These are phyloP conservation scores for Bembecia ichneumoniformis DNA, from an alignment of 2,888 invertebrate species.

Conservation along the genomic window DNA sequence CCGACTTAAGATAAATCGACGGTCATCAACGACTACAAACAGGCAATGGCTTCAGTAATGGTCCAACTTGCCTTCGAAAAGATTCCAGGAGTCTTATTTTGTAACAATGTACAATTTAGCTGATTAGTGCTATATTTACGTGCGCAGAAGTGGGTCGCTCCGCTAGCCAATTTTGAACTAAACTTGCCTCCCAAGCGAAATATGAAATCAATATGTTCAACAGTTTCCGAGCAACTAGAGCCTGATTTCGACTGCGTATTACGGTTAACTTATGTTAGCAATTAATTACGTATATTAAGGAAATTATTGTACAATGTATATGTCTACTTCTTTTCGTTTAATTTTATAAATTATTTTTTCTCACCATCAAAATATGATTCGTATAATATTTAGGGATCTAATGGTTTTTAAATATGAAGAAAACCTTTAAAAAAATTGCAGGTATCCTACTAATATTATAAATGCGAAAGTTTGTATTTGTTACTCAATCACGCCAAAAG, in stretches of 20 bases:
- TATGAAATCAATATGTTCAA: neutral
- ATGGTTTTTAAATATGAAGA: no score
- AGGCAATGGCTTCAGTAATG: slow-evolving; percentile 8
- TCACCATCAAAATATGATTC: no score
- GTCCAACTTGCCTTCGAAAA: neutral
- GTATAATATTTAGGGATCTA: no score
- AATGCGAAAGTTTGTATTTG: no score
- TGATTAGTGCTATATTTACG: neutral
- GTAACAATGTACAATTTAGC: neutral
- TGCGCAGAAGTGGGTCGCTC: neutral
- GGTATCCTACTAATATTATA: no score
- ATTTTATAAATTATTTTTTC: no score
- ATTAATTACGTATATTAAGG: neutral
- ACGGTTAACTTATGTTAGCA: neutral
- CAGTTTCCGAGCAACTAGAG: neutral
- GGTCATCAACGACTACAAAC: slow-evolving; percentile 16
- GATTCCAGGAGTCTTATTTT: neutral
- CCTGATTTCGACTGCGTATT: neutral
- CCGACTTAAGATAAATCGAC: slow-evolving; percentile 35
- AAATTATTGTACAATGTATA: no score
- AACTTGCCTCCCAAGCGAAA: neutral
- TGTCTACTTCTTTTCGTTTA: no score
- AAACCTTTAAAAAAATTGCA: no score
- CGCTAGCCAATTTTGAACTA: neutral
- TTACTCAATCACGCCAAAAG: no score